Base-by-base conservation (phyloP, 2,113 vertebrate species). In the Danionella cerebrum region DNA sequence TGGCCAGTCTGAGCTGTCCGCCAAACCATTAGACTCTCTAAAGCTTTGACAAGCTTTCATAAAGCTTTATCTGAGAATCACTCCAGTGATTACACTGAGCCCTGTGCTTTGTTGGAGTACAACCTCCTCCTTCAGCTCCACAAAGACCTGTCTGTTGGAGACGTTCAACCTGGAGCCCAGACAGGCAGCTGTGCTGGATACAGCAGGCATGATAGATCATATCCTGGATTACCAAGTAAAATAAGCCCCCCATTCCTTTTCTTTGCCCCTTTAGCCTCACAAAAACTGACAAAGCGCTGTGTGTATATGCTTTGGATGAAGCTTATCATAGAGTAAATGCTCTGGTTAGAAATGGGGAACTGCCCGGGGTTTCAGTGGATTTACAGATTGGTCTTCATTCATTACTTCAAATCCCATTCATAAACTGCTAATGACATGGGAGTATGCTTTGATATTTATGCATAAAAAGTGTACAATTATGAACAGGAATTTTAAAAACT, bases 191-290 rank as follows among this genome's bases (percentile, higher is more conserved):
- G 78, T 69, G 76, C 50, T 79, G 76, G 74, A 80, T 68, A 52
- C 59, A 67, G 48, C 79, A 72, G 76, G 73, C 76, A 75, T 83
- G 78, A 86, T 77, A 79, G 83, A 87, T 85, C 79, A 78, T 76
- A 82, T 85, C 81, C 78, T 74, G 79, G 82, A 85, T 87, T 86
- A 83, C 72, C 65, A 67, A 77, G 74, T 77, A 78, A 85, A 82
- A 83, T 78, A 82, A 84, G 76, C 65, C 75, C 77, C 78, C 77
- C 78, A 78, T 44, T 48, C 8, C 5, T 74, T 79, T 80, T 76
- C 70, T 58, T 65, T 79, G 63, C 55, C 11, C 72, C 42, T 48
- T 31, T 19, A 41, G 57, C 65, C 35, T 42, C 31, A 35, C 14
- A 16, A 4, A 68, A 72, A 80, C 9, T 69, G 70, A 77, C 60